Conservation (phyloP, 1,140 invertebrate genomes). For the Zaprionus nigranus region DNA sequence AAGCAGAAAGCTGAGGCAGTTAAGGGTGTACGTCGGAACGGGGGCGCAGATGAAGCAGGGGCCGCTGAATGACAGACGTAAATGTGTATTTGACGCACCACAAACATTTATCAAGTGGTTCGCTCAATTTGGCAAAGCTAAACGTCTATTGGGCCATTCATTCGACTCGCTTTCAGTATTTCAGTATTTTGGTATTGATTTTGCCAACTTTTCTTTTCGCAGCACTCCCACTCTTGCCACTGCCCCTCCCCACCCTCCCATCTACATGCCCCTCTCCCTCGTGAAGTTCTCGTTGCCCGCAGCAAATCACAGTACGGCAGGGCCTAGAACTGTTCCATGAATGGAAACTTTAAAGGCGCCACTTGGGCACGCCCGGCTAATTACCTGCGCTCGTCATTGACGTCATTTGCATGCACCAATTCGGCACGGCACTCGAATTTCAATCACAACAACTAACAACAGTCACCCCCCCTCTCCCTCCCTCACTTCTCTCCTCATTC, state of each 20-base stretch:
- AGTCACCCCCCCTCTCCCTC: neutral
- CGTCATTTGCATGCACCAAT: slow-evolving; percentile 63
- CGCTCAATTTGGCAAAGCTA: slow-evolving; percentile 57
- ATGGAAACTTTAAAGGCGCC: slow-evolving; percentile 30
- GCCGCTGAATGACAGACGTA: slow-evolving; percentile 14
- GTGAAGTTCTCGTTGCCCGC: neutral
- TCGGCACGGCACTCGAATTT: slow-evolving; percentile 36
- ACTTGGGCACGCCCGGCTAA: slow-evolving; percentile 43
- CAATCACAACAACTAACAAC: slow-evolving; percentile 56
- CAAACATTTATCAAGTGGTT: slow-evolving; percentile 62
- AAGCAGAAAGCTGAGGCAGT: neutral
- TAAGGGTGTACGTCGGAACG: neutral
- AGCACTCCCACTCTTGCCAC: neutral
- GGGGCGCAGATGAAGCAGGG: neutral
- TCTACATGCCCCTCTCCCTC: neutral
- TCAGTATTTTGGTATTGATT: neutral
- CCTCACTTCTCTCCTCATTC: neutral
- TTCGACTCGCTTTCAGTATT: slow-evolving; percentile 20
- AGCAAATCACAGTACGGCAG: neutral
- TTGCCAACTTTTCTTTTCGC: slow-evolving; percentile 20
- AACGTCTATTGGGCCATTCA: slow-evolving; percentile 40
- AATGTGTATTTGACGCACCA: slow-evolving; percentile 48
- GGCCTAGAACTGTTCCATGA: neutral
- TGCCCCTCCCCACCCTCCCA: too few species aligned
- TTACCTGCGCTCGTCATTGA: slow-evolving; percentile 44